These are phyloP conservation scores for Dromococcyx pavoninus DNA, from an alignment of 2,797 vertebrate genomes.

Conservation along the genomic window DNA sequence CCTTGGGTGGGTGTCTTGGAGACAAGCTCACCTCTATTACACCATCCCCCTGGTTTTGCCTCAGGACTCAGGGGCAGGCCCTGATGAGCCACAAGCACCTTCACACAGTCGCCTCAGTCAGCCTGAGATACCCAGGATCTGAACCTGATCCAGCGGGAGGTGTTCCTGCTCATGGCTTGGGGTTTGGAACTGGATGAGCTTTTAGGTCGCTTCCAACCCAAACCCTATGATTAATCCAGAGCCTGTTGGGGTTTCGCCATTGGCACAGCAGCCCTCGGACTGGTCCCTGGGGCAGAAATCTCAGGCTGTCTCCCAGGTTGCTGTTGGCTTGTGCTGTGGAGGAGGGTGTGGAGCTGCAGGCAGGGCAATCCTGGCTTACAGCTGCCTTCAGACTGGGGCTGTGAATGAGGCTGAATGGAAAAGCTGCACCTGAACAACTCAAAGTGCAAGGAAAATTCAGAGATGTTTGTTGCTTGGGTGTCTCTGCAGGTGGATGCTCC, in stretches of 20 bases:
- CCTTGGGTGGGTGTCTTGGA: not conserved
- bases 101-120: not conserved
- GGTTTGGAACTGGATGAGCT: no score
- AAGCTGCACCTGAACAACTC: not conserved
- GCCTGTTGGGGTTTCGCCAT: fast-evolving
- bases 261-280: not conserved
- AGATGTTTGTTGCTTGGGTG: not conserved
- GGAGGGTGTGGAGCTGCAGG: not conserved
- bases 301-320: no score
- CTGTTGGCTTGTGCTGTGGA: not conserved
- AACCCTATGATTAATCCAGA: not conserved
- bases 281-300: not conserved
- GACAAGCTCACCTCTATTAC: not conserved
- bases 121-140: not conserved
- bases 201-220: no score
- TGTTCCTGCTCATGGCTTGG: no score
- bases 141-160: not conserved
- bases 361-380: fast-evolving
- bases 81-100: not conserved
- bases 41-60: not conserved
- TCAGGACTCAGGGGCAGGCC: not conserved
- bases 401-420: not conserved
- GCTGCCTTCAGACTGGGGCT: not conserved
- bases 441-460: not conserved
- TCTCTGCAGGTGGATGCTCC: not conserved